phyloP scores from a whole-genome alignment of 2,888 invertebrate species.

The Pocota personata region DNA sequence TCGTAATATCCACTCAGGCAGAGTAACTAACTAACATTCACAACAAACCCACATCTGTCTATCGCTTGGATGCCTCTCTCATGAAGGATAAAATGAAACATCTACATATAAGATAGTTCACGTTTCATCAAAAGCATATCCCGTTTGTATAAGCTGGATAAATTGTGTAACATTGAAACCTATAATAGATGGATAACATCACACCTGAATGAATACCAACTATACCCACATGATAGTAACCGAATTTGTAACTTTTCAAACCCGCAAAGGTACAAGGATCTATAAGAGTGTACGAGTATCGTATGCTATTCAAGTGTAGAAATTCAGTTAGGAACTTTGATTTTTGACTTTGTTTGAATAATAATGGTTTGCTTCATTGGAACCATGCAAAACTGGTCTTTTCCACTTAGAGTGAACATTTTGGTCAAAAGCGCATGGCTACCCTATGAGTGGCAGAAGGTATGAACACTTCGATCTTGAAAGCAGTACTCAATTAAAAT shows the following conservation, averaged over 20 bases:
- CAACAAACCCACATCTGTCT: conserved; percentile 31
- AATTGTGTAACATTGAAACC: conserved; percentile 45
- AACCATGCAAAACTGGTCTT: background rate
- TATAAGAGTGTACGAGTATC: background rate
- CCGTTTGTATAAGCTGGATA: conserved; percentile 31
- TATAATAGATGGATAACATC: conserved; percentile 34
- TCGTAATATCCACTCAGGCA: conserved; percentile 12
- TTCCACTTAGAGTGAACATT: background rate
- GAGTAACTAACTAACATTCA: conserved; percentile 32
- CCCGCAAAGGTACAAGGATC: background rate
- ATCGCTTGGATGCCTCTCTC: conserved; percentile 17
- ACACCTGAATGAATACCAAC: conserved; percentile 40
- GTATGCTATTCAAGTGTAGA: background rate
- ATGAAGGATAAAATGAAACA: conserved; percentile 34
- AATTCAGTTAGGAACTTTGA: conserved; percentile 57
- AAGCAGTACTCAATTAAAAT: background rate
- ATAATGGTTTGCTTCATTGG: background rate
- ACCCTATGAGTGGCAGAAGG: background rate
- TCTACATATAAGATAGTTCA: conserved; percentile 26
- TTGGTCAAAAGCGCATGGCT: conserved; percentile 2
- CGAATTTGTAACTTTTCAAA: conserved; percentile 53
- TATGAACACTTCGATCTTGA: background rate
- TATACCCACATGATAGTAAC: conserved; percentile 26
- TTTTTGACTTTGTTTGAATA: conserved; percentile 42
- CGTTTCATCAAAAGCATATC: conserved; percentile 34